Evolutionary conservation across 2,888 invertebrate species (phyloP), one percentile per base, ranked within the genome.

Genomic region (Malacosoma neustria): DNA sequence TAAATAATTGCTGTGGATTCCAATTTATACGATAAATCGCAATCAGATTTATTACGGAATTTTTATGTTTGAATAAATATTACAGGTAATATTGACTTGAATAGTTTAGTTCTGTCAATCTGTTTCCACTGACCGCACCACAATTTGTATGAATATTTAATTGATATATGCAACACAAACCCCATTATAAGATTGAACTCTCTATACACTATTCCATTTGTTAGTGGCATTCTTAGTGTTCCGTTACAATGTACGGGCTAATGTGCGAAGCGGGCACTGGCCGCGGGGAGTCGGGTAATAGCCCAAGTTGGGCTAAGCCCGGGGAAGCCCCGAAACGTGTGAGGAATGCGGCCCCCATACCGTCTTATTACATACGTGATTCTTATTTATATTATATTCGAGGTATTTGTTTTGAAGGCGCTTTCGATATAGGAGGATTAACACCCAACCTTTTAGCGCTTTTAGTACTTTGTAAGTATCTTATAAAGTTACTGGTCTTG

Each of bases 331-430:
- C 57, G 53, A 49, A 66, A 84, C 84, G 84, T 82, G 84, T 73
- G 71, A 73, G 68, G 84, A 82, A 84, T 84, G 72, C 73, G 61
- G n/a, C 60, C 53, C 43, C 51, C 55, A 43, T 57, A 52, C 59
- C 61, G 65, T 57, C 72, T 80, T 84, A 85, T 84, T 85, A 84
- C 82, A 81, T 76, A 84, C 85, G 85, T 84, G 84, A 81, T 84
- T 81, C 75, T 76, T 84, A 82, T 82, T 82, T 84, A 82, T 85
- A 84, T 81, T 72, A 79, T 77, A 76, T 76, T 68, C 55, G 55
- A 49, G 53, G 22, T 22, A 22, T 22, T 22, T 22, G 9, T 22
- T 22, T 22, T 45, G 40, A 43, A 46, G 44, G 62, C 61, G 59
- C 60, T 62, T 64, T 58, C 66, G 67, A 66, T 75, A 76, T 72